phyloP scores from a whole-genome alignment of 2,797 vertebrate species.

The Sphenopsis melanotis region DNA sequence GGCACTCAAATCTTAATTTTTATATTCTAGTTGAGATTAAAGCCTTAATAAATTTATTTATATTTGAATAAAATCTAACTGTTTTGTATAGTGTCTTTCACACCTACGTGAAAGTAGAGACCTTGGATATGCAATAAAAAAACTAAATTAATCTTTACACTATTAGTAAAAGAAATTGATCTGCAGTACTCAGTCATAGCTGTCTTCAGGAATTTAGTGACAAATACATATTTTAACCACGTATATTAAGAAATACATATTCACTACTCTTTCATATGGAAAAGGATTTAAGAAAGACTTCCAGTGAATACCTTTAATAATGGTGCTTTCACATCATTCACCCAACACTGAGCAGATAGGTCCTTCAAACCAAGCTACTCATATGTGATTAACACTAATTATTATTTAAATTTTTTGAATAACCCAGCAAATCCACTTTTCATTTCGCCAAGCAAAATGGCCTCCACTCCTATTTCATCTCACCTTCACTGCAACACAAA shows the following conservation, averaged over 20 bases:
- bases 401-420: neutral
- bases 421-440: neutral
- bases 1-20: neutral
- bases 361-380: slow-evolving; percentile 7
- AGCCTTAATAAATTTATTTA: neutral
- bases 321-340: neutral
- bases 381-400: neutral
- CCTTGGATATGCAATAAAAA: neutral
- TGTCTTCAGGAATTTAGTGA: neutral
- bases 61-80: neutral
- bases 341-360: neutral
- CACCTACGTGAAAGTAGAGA: neutral
- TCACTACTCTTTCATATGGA: neutral
- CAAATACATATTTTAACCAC: neutral
- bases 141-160: neutral
- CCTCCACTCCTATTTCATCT: slow-evolving; percentile 34
- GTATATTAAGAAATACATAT: neutral
- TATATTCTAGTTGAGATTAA: neutral
- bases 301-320: neutral
- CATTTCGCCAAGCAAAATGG: slow-evolving; percentile 65
- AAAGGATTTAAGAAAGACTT: neutral
- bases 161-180: neutral
- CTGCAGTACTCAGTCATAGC: neutral
- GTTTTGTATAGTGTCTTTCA: neutral
- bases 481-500: neutral